phyloP scores from a whole-genome alignment of 2,888 invertebrate species.

The Smittia sp. region DNA sequence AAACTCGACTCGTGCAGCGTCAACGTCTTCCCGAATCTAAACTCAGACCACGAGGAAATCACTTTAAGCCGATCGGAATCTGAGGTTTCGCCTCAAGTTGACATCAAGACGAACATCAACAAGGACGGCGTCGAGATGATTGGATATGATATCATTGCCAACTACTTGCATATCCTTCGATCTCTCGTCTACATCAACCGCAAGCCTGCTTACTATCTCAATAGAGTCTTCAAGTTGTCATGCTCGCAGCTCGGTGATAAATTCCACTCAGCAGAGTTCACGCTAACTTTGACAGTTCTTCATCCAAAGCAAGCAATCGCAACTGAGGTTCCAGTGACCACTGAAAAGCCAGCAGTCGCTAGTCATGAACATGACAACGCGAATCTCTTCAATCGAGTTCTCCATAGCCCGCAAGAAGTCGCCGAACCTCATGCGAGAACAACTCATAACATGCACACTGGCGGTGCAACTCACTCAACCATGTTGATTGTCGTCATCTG shows the following conservation, averaged over 20 bases:
- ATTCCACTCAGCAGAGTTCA: constrained; percentile 93
- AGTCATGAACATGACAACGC: constrained; percentile 48
- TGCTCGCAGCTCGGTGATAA: constrained; percentile 92
- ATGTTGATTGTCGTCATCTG: constrained; percentile 53
- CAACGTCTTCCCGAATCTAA: constrained; percentile 89
- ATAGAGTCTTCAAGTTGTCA: constrained; percentile 91
- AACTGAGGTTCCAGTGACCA: constrained; percentile 63
- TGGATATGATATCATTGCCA: constrained; percentile 50
- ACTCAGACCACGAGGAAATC: constrained; percentile 89
- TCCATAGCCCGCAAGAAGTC: constrained; percentile 52
- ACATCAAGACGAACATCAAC: constrained; percentile 70
- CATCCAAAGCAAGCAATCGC: constrained; percentile 67
- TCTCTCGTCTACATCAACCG: constrained; percentile 86
- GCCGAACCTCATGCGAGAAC: constrained; percentile 56
- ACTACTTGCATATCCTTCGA: constrained; percentile 50
- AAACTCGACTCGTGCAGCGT: constrained; percentile 91
- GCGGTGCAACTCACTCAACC: constrained; percentile 58
- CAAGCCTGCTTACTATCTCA: constrained; percentile 92
- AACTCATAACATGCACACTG: constrained; percentile 56
- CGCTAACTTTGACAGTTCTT: constrained; percentile 86
- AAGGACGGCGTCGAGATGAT: constrained; percentile 74
- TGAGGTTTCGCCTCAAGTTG: constrained; percentile 44
- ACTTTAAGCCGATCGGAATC: constrained; percentile 43
- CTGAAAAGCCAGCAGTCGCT: constrained; percentile 58
- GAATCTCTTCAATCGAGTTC: constrained; percentile 54